Conservation (phyloP, 2,888 invertebrate genomes). For the Sesia bembeciformis region DNA sequence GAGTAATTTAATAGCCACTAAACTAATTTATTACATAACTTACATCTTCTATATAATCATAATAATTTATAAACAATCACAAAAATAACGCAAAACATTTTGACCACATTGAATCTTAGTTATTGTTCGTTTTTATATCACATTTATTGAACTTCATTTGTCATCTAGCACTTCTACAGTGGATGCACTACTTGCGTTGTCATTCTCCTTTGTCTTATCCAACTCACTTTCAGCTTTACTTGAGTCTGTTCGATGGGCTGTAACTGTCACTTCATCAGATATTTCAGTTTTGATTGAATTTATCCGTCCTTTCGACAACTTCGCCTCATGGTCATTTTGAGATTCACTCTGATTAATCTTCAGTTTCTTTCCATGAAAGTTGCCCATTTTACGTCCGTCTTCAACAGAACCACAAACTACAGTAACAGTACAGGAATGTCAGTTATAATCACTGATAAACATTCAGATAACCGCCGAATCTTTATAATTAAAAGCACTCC, state of each 20-base stretch:
- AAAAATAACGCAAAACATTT: no score
- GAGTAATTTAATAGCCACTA: no score
- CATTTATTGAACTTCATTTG: slow-evolving; percentile 31
- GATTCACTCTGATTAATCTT: slow-evolving; percentile 47
- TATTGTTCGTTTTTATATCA: neutral
- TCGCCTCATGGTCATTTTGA: slow-evolving; percentile 14
- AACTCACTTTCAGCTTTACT: slow-evolving; percentile 18
- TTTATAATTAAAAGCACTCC: slow-evolving; percentile 31
- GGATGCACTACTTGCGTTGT: slow-evolving; percentile 63
- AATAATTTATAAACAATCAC: no score
- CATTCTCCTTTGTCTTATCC: slow-evolving; percentile 39
- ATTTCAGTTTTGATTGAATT: slow-evolving; percentile 48
- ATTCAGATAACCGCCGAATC: slow-evolving; percentile 25
- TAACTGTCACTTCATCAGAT: slow-evolving; percentile 15
- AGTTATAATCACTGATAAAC: neutral
- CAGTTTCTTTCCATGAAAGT: slow-evolving; percentile 58
- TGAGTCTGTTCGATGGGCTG: slow-evolving; percentile 1
- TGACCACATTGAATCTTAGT: neutral
- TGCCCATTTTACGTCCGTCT: slow-evolving; percentile 45
- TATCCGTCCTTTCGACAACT: slow-evolving; percentile 33
- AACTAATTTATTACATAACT: no score
- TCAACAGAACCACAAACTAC: neutral
- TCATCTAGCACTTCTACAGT: slow-evolving; percentile 65
- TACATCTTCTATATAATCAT: no score
- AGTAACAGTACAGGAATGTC: neutral